Evolutionary conservation across 2,888 invertebrate species (phyloP).

Genomic region (Tenthredo livida): DNA sequence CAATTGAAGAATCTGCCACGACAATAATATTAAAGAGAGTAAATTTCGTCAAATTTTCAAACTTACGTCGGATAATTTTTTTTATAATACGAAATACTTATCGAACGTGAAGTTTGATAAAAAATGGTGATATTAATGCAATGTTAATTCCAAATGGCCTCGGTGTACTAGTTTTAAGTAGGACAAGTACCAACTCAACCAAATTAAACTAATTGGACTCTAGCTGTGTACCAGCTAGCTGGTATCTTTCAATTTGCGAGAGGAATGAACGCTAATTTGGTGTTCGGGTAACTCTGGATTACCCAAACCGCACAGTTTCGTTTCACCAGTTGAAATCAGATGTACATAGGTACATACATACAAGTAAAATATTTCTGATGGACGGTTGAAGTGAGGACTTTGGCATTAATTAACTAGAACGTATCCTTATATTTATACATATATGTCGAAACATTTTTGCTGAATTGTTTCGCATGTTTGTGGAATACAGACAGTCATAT

Average conservation of each 20-base stretch:
- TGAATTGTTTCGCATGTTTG: background rate
- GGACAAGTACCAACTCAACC: slow-evolving; percentile 69
- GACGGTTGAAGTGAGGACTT: background rate
- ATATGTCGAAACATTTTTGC: background rate
- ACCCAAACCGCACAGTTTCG: background rate
- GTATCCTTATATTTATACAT: background rate
- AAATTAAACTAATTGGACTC: slow-evolving; percentile 68
- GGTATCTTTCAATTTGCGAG: background rate
- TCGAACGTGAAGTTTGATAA: background rate
- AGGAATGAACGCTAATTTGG: background rate
- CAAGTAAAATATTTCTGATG: background rate
- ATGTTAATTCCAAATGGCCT: background rate
- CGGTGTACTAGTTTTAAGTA: slow-evolving; percentile 57
- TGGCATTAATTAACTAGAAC: background rate
- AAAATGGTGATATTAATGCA: background rate
- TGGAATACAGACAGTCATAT: background rate
- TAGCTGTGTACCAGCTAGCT: slow-evolving; percentile 18
- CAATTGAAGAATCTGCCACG: background rate
- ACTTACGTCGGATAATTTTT: background rate
- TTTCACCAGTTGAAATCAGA: background rate
- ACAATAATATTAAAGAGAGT: background rate
- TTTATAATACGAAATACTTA: background rate
- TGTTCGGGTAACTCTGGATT: background rate
- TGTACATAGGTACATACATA: background rate
- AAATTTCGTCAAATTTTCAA: background rate